Evolutionary conservation across 2,888 invertebrate genomes (phyloP).

Genomic region (Heliconius ismenius): DNA sequence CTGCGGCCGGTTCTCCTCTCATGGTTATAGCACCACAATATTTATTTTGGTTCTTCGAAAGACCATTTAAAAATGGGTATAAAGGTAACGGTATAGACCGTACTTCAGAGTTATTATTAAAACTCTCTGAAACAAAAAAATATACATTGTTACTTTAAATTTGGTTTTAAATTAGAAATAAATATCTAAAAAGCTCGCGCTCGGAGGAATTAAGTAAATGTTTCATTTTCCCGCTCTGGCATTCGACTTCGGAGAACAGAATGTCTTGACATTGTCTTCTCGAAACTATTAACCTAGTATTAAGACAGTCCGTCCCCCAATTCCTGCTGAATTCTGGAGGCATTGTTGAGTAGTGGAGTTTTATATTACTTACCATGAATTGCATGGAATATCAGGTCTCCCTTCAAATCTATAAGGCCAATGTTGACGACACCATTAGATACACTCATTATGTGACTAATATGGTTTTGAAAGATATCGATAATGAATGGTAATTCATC

Average conservation of each 20-base stretch:
- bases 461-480: background rate
- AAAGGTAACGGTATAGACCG: slow-evolving; percentile 4
- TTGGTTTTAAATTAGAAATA: too few relatives aligned
- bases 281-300: too few relatives aligned
- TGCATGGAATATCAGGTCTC: slow-evolving; percentile 26
- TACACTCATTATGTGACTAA: background rate
- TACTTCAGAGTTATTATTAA: too few relatives aligned
- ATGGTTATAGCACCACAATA: slow-evolving; percentile 45
- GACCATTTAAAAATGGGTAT: too few relatives aligned
- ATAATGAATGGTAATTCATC: slow-evolving; percentile 42
- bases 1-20: slow-evolving; percentile 39
- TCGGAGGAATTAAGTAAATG: slow-evolving; percentile 38
- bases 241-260: too few relatives aligned
- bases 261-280: too few relatives aligned
- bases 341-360: too few relatives aligned
- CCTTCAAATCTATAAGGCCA: slow-evolving; percentile 34
- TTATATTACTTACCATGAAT: slow-evolving; percentile 33
- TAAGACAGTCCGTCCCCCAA: too few relatives aligned
- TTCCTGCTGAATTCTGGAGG: too few relatives aligned
- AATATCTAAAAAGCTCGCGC: background rate
- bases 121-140: too few relatives aligned
- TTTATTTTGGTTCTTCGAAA: slow-evolving; percentile 14
- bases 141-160: too few relatives aligned
- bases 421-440: background rate
- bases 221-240: too few relatives aligned